Evolutionary conservation across 2,888 invertebrate species (phyloP).

Genomic region (Cepaea hortensis): DNA sequence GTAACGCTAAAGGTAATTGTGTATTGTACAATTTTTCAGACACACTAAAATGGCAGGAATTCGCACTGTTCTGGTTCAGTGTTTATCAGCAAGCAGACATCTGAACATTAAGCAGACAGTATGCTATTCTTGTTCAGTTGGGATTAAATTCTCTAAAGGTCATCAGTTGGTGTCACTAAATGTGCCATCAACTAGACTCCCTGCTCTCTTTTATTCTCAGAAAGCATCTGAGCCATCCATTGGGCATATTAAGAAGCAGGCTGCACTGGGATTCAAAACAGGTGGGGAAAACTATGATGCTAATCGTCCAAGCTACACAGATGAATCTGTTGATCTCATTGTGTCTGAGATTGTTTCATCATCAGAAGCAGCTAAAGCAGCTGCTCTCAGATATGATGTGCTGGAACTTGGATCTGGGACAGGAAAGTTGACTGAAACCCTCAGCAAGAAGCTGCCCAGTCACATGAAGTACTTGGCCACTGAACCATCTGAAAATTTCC

Average conservation of each 20-base stretch:
- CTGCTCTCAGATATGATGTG: slow-evolving; percentile 51
- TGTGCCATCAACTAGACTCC: not conserved
- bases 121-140: not conserved
- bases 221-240: not conserved
- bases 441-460: slow-evolving; percentile 23
- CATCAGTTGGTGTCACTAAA: not conserved
- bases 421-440: slow-evolving; percentile 58
- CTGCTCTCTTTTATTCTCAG: slow-evolving; percentile 1
- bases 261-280: slow-evolving; percentile 24
- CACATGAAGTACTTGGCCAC: slow-evolving; percentile 57
- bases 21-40: no score
- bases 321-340: slow-evolving; percentile 54
- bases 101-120: not conserved
- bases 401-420: slow-evolving; percentile 66
- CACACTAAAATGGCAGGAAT: no score
- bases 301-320: slow-evolving; percentile 60
- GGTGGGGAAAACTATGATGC: slow-evolving; percentile 58
- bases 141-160: not conserved
- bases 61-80: not conserved
- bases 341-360: not conserved
- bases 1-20: no score
- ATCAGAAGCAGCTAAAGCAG: not conserved
- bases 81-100: not conserved
- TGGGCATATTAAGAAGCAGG: not conserved
- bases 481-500: slow-evolving; percentile 61